Evolutionary conservation across 2,888 invertebrate genomes (phyloP), one percentile per base, ranked within the genome.

Genomic region (Melieria omissa): DNA sequence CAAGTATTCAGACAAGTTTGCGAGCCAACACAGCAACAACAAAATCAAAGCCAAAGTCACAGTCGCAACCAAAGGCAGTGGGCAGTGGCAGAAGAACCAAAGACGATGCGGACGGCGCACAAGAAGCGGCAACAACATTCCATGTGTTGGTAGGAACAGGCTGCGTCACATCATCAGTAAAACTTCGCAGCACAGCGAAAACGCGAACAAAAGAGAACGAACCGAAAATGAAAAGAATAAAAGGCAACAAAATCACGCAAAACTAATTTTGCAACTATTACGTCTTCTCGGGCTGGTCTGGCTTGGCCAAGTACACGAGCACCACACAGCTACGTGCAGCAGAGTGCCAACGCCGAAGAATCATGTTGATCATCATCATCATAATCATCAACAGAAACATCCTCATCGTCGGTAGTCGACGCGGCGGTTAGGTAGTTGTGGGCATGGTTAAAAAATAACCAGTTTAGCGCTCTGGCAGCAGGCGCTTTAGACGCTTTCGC

Each of bases 31-130:
- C 12, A 52, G 52, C 14, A 8, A 52, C 5, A n/a, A 52, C 47
- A 72, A 72, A 73, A 68, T 68, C 71, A 73, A 70, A 71, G 65
- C 61, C 71, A 74, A 74, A 74, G 71, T 66, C 74, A 74, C 61
- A 74, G 71, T 16, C 69, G 70, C 16, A 54, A 45, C 65, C 42
- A 61, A 46, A 66, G 46, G 10, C 46, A 57, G 65, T 46, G 55
- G 57, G 12, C 45, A 29, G 29, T 44, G 57, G 12, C 45, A 29
- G 29, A 29, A 29, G 29, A 29, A 29, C 29, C 29, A 29, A 29
- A 29, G 29, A 29, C 29, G 29, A 29, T 3, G 29, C 29, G 29
- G 29, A 29, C 29, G 29, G 29, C 29, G 29, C 29, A 29, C 29
- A 2, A 29, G 29, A 29, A 29, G 29, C 29, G 29, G 29, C 29